These are phyloP conservation scores for Smittia aterrima DNA, from an alignment of 2,888 invertebrate species.

Conservation along the genomic window DNA sequence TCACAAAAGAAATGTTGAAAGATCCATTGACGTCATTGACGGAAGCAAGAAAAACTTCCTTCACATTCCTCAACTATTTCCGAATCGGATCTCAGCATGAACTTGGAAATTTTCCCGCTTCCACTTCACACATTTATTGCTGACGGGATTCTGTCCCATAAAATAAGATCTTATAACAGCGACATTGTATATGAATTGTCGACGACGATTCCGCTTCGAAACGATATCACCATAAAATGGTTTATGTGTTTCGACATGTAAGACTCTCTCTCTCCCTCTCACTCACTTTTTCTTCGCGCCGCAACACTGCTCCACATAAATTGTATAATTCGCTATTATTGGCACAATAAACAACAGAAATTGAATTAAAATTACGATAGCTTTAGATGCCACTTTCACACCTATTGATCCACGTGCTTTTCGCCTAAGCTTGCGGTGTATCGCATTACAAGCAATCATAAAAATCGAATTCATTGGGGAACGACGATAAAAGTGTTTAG, in stretches of 20 bases:
- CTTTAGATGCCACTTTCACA: constrained; percentile 27
- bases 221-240: constrained; percentile 25
- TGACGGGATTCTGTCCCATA: constrained; percentile 23
- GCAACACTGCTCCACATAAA: constrained; percentile 14
- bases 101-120: neutral
- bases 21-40: too few species aligned
- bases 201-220: neutral
- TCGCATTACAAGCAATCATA: neutral
- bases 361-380: constrained; percentile 41
- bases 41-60: neutral
- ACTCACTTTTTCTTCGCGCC: neutral
- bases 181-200: constrained; percentile 26
- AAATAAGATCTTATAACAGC: constrained; percentile 17
- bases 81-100: neutral
- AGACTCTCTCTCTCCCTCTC: neutral
- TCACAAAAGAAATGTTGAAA: neutral
- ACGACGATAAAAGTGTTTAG: neutral
- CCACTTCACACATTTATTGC: neutral
- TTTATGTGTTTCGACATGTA: constrained; percentile 23
- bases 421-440: neutral
- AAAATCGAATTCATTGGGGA: constrained; percentile 13
- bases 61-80: neutral
- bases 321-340: constrained; percentile 40
- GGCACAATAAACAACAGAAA: constrained; percentile 38
- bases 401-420: constrained; percentile 27